Evolutionary conservation across 2,113 vertebrate genomes (phyloP).

Genomic region (Oreochromis spilurus): DNA sequence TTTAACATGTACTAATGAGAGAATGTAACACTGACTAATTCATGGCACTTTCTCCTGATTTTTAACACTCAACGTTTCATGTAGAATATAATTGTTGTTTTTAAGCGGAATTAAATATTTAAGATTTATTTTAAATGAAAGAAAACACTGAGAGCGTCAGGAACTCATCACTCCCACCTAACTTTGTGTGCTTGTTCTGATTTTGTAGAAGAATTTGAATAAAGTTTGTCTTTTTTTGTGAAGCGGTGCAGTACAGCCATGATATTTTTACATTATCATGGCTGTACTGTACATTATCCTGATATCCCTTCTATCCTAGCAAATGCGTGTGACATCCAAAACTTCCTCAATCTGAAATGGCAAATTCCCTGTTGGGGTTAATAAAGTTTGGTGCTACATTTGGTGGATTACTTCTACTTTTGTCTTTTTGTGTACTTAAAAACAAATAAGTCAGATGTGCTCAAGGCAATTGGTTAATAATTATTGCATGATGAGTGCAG

Average conservation of each 20-base stretch:
- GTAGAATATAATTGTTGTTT: background rate
- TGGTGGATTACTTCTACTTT: background rate
- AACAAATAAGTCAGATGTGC: background rate
- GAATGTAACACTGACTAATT: background rate
- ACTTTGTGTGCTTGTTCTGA: background rate
- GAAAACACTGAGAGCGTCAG: background rate
- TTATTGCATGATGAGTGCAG: background rate
- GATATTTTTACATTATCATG: background rate
- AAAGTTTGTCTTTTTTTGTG: background rate
- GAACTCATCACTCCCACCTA: background rate
- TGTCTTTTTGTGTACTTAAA: background rate
- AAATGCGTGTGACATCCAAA: background rate
- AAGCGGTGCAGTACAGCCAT: background rate
- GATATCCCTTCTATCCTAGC: background rate
- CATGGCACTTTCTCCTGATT: rapidly evolving
- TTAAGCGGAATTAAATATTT: background rate
- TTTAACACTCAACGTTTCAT: background rate
- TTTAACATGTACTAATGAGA: background rate
- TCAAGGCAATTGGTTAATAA: background rate
- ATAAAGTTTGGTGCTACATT: background rate
- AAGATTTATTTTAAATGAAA: background rate
- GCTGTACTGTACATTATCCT: too few relatives aligned
- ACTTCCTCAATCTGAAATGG: background rate
- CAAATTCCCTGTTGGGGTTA: background rate
- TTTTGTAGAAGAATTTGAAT: background rate